Conservation (phyloP, 2,888 invertebrate genomes). For the Dugesia japonica region DNA sequence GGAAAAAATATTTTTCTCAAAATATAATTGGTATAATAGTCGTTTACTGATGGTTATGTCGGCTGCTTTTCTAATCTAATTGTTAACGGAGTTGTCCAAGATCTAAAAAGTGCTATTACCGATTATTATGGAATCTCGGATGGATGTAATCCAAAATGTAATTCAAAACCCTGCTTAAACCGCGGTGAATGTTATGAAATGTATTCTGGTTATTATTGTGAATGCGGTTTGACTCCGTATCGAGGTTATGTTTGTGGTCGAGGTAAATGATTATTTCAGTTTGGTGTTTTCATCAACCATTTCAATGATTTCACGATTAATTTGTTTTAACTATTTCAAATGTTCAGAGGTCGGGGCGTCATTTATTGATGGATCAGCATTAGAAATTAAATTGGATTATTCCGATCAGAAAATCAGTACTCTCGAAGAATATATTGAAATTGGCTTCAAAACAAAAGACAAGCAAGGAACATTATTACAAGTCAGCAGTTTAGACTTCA, state of each 20-base stretch:
- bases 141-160: conserved; percentile 76
- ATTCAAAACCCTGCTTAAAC: conserved; percentile 76
- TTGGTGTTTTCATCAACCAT: too few species aligned
- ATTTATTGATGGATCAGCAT: conserved; percentile 60
- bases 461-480: conserved; percentile 83
- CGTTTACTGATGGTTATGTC: conserved; percentile 71
- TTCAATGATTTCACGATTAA: too few species aligned
- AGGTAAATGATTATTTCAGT: conserved; percentile 39
- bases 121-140: conserved; percentile 49
- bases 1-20: neutral
- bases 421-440: conserved; percentile 50
- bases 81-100: conserved; percentile 65
- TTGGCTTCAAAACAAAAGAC: conserved; percentile 86
- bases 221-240: conserved; percentile 91
- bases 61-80: conserved; percentile 77
- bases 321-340: too few species aligned
- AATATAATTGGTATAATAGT: neutral
- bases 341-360: conserved; percentile 94
- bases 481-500: conserved; percentile 1
- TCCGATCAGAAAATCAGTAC: conserved; percentile 65
- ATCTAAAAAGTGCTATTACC: conserved; percentile 59
- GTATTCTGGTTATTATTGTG: conserved; percentile 77
- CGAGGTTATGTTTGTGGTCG: conserved; percentile 75
- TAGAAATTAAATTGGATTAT: conserved; percentile 67
- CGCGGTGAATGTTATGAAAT: conserved; percentile 82